Evolutionary conservation across 2,797 vertebrate genomes (phyloP).

Genomic region (Phrynocephalus guinanensis): DNA sequence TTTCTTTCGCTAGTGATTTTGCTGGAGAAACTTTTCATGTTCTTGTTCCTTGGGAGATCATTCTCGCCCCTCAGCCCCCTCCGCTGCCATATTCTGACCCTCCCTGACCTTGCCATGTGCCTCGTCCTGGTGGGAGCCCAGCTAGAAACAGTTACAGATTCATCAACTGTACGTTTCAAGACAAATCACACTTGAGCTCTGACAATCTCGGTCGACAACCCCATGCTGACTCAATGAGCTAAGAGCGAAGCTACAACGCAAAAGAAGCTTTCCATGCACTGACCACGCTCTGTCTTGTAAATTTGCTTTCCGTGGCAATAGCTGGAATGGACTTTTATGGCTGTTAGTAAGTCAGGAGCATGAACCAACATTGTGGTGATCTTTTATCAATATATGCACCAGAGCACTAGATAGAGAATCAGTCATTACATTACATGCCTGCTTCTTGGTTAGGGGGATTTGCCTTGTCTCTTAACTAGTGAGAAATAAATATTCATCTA

Average conservation of each 20-base stretch:
- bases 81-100: fast-evolving
- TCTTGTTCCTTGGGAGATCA: conserved; percentile 33
- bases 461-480: conserved; percentile 55
- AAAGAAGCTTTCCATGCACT: conserved; percentile 52
- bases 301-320: conserved; percentile 69
- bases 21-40: background rate
- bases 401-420: conserved; percentile 61
- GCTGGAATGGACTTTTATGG: conserved; percentile 72
- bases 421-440: conserved; percentile 14
- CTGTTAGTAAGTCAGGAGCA: conserved; percentile 71
- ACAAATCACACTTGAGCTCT: conserved; percentile 35
- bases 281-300: conserved; percentile 70
- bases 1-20: background rate
- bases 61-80: conserved; percentile 40
- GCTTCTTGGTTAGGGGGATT: conserved; percentile 46
- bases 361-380: conserved; percentile 66
- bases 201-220: conserved; percentile 66
- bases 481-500: no score
- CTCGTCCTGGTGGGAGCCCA: background rate
- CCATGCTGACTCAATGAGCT: conserved; percentile 17
- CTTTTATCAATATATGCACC: conserved; percentile 65
- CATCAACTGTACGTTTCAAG: conserved; percentile 35
- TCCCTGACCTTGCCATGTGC: background rate
- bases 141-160: conserved; percentile 38
- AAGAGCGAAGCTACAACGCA: conserved; percentile 9